Evolutionary conservation across 2,113 vertebrate genomes (phyloP), one percentile per base, ranked within the genome.

Genomic region (Protobothrops mucrosquamatus): DNA sequence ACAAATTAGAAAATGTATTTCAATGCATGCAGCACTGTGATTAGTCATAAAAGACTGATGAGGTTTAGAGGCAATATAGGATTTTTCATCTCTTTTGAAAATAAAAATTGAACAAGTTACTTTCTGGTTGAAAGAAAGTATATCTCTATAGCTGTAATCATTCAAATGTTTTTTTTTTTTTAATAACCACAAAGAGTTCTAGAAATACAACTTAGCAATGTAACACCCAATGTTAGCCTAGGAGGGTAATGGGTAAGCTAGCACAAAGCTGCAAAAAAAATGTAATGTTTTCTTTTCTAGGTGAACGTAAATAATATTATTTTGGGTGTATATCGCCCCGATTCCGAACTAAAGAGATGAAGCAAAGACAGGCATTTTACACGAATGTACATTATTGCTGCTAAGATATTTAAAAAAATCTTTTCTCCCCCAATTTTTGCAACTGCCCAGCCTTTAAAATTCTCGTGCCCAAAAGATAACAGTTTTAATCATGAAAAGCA

Each of bases 1-100:
- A 99, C 98, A 99, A 98, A 98, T 99, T 99, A 99, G 98, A 99
- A 99, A 98, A 98, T 98, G 98, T 98, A 98, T 99, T 98, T 98
- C 98, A 98, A 97, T 97, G 98, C 98, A 98, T 98, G 98, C 98
- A 98, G 98, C 98, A 98, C 98, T 98, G 98, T 98, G 98, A 98
- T 98, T 98, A 98, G 97, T 98, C 98, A 99, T 98, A 98, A 99
- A 99, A 98, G 98, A 98, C 98, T 98, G 98, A 97, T 95, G 98
- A 97, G 97, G 98, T 98, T 97, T 98, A 98, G 98, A 98, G 97
- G 98, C 98, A 97, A 98, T 98, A 98, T 97, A 98, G 97, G 96
- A 96, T 94, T 97, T 97, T 98, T 98, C 98, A 5, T 98, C 97
- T 98, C 98, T 98, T 98, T 98, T 98, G 97, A 98, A 98, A 98